Evolutionary conservation across 2,113 vertebrate species (phyloP), one percentile per base, ranked within the genome.

Genomic region (Microcebus griseorufus): DNA sequence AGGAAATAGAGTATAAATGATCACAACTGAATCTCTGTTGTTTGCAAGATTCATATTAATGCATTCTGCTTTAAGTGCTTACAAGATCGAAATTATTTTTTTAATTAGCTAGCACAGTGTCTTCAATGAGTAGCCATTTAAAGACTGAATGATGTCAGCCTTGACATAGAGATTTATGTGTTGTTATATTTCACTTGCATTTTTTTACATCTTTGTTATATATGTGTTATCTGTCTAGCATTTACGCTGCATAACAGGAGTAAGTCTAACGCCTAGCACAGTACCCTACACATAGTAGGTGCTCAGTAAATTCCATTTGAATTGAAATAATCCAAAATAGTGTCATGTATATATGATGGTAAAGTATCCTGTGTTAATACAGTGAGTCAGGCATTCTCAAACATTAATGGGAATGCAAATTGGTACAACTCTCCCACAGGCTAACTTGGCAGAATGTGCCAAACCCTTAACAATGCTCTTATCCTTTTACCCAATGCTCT

Each of bases 11-110:
- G 51, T 32, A 9, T 64, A 51, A 92, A 48, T 87, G 78, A 84
- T 87, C 53, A 75, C 29, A 94, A 93, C 39, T 25, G 37, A 95
- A 69, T 6, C 45, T 55, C 32, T 93, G 29, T 51, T 97, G 73
- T 97, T 88, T 94, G 34, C 34, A 95, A 91, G 60, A 88, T 64
- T 86, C 80, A 78, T 16, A 67, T 82, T 83, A 92, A 67, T 65
- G 23, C 20, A 39, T 79, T 88, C n/a, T 78, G 10, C 65, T 67
- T 51, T 5, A 73, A 53, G 29, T 48, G 34, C 8, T 93, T 42
- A 51, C 29, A 90, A 94, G 67, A 69, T 78, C 39, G 72, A 81
- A 91, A 82, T 93, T 93, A 42, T 67, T 81, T 96, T 67, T 95
- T 83, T 13, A 88, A 82, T 93, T 76, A 73, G 9, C 78, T 88